phyloP scores from a whole-genome alignment of 2,888 invertebrate species.

The Leptopilina syphax region DNA sequence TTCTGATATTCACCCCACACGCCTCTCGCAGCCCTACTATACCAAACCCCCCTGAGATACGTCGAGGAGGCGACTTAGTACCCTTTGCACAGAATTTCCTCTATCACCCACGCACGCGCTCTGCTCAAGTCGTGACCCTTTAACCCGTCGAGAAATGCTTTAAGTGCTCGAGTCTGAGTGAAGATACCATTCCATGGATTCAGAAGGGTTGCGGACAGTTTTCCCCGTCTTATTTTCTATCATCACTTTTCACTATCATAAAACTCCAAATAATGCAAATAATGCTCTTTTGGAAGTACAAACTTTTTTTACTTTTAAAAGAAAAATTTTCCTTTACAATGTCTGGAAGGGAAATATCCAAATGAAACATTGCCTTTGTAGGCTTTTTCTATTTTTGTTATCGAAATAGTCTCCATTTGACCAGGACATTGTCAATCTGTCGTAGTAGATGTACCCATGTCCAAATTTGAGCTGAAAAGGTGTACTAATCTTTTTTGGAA shows the following conservation, averaged over 20 bases:
- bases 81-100: constrained; percentile 22
- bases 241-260: not conserved
- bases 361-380: too few species aligned
- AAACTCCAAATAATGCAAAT: too few species aligned
- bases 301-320: too few species aligned
- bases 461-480: too few species aligned
- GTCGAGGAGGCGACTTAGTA: constrained; percentile 40
- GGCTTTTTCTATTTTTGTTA: too few species aligned
- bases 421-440: too few species aligned
- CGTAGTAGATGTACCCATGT: too few species aligned
- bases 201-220: not conserved
- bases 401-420: too few species aligned
- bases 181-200: constrained; percentile 8
- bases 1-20: constrained; percentile 32
- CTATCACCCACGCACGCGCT: constrained; percentile 41
- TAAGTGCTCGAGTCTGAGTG: constrained; percentile 17
- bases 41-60: constrained; percentile 34
- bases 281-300: too few species aligned
- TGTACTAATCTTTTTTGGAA: too few species aligned
- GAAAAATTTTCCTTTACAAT: too few species aligned
- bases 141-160: constrained; percentile 21
- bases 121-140: constrained; percentile 29
- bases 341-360: too few species aligned
- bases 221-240: not conserved
- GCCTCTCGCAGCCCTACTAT: constrained; percentile 36